A percentile compares a stretch with the other conserved stretches of the same genome.
Evolutionary conservation across 2,113 vertebrate species (phyloP).

Genomic region (Tyto alba): DNA sequence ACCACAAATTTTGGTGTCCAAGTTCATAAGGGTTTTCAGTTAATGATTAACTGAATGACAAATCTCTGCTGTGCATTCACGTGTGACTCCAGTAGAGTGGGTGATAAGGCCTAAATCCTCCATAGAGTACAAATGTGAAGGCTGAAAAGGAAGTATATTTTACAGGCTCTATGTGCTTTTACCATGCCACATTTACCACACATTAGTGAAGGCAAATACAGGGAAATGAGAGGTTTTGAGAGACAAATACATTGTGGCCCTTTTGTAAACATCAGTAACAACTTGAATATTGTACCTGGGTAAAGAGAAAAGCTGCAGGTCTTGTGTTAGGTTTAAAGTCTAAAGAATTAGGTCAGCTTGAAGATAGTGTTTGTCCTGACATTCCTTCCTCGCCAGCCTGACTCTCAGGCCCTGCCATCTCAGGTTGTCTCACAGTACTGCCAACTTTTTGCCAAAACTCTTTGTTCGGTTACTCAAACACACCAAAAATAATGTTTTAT

Average conservation of each 20-base stretch:
- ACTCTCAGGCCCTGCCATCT: not conserved
- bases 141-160: slow-evolving; percentile 64
- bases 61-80: slow-evolving; percentile 47
- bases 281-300: not conserved
- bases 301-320: not conserved
- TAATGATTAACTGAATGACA: slow-evolving; percentile 58
- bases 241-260: slow-evolving; percentile 48
- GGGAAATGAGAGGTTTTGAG: slow-evolving; percentile 65
- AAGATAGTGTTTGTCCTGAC: slow-evolving; percentile 7
- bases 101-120: slow-evolving; percentile 45
- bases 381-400: slow-evolving; percentile 60
- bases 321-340: not conserved
- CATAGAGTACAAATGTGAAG: slow-evolving; percentile 43
- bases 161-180: slow-evolving; percentile 67
- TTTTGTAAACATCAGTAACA: slow-evolving; percentile 58
- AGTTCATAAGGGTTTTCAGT: slow-evolving; percentile 45
- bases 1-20: slow-evolving; percentile 61
- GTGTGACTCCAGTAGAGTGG: slow-evolving; percentile 33
- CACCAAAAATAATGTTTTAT: not conserved
- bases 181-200: slow-evolving; percentile 74
- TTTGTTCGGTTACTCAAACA: not conserved
- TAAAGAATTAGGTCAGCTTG: slow-evolving; percentile 53
- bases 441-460: not conserved
- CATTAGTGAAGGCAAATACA: slow-evolving; percentile 75
- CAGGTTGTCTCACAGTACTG: not conserved